Conservation (phyloP, 2,888 invertebrate species). For the Standfussiana lucernea region DNA sequence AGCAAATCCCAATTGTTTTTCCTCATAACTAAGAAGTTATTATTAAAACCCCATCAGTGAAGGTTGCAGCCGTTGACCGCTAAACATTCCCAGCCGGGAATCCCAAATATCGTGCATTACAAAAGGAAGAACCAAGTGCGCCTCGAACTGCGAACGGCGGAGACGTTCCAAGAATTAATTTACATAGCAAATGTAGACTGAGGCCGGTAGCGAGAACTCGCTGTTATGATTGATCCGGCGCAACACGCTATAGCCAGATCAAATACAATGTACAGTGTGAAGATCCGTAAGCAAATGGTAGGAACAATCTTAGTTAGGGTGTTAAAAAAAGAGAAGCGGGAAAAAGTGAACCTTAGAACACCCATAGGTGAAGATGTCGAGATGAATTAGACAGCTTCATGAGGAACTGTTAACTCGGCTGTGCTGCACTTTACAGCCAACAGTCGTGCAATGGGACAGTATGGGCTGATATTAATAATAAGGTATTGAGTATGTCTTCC, state of each 20-base stretch:
- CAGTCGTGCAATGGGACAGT: not conserved
- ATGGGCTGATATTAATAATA: not conserved
- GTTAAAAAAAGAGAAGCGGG: not conserved
- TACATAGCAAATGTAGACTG: slow-evolving; percentile 79
- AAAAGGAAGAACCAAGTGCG: slow-evolving; percentile 78
- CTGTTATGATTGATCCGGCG: slow-evolving; percentile 63
- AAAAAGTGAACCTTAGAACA: not conserved
- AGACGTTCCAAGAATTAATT: slow-evolving; percentile 86
- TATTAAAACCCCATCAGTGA: slow-evolving; percentile 37
- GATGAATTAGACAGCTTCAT: not conserved
- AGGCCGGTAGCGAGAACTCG: slow-evolving; percentile 60
- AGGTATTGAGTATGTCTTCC: not conserved
- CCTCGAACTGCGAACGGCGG: slow-evolving; percentile 64
- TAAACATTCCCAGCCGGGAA: slow-evolving; percentile 73
- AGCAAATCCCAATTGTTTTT: slow-evolving; percentile 14
- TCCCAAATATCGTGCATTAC: slow-evolving; percentile 79
- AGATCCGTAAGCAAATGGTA: slow-evolving; percentile 14
- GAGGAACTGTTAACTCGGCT: too few species aligned
- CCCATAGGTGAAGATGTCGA: not conserved
- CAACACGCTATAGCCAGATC: slow-evolving; percentile 35
- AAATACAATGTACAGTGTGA: slow-evolving; percentile 29
- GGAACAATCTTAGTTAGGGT: not conserved
- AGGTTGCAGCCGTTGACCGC: slow-evolving; percentile 45
- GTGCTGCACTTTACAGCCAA: not conserved
- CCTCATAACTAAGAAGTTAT: slow-evolving; percentile 31